Percentiles rank a stretch among this genome's conserved stretches.
Evolutionary conservation across 2,888 invertebrate species (phyloP).

Genomic region (Hermaeophaga mercurialis): DNA sequence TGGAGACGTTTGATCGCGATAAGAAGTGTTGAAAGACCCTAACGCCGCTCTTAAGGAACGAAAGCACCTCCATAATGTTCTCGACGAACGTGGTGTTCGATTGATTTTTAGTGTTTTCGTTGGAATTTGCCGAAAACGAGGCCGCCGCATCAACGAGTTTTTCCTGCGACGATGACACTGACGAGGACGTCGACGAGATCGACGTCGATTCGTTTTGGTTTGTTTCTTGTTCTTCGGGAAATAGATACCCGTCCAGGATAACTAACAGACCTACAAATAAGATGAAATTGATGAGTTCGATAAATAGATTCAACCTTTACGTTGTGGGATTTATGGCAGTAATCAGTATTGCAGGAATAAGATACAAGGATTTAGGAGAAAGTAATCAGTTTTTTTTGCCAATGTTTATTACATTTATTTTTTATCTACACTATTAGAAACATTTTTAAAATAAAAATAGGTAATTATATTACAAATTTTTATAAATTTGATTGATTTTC

Average conservation of each 20-base stretch:
- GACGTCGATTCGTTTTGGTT: slow-evolving; percentile 10
- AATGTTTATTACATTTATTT: no score
- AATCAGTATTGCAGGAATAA: no score
- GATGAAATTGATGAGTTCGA: no score
- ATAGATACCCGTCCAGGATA: slow-evolving; percentile 58
- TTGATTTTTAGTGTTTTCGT: slow-evolving; percentile 45
- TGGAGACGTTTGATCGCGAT: slow-evolving; percentile 65
- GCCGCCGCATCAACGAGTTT: slow-evolving; percentile 36
- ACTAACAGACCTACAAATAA: slow-evolving; percentile 46
- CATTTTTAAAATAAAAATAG: no score
- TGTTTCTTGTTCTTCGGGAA: slow-evolving; percentile 42
- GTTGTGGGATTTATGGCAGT: no score
- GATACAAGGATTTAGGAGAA: no score
- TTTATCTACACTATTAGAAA: no score
- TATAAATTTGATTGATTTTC: no score
- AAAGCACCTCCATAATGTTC: slow-evolving; percentile 61
- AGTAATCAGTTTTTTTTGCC: no score
- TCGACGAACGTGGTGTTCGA: slow-evolving; percentile 57
- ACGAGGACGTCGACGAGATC: slow-evolving; percentile 2
- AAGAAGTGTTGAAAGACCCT: slow-evolving; percentile 69
- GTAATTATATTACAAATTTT: no score
- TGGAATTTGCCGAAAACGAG: slow-evolving; percentile 39
- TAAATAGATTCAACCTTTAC: no score
- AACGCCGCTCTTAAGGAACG: slow-evolving; percentile 67
- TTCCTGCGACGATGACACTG: slow-evolving; percentile 31